Conservation (phyloP, 2,888 invertebrate species). For the Nipponacmea schrenckii region DNA sequence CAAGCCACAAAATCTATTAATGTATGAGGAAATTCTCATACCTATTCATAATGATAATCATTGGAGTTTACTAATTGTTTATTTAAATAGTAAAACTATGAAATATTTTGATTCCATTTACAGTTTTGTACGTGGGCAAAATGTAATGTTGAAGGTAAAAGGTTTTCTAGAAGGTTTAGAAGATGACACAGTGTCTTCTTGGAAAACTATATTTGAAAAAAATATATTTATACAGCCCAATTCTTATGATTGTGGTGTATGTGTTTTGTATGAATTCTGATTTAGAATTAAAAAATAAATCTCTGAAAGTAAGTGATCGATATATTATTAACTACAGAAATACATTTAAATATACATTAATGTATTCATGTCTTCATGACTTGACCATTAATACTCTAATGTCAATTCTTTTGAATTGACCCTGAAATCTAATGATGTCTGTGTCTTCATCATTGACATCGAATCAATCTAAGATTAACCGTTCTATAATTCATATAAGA, state of each 20-base stretch:
- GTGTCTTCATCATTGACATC: too few species aligned
- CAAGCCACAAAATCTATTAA: background rate
- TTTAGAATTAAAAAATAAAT: background rate
- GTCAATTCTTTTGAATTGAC: too few species aligned
- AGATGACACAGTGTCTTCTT: background rate
- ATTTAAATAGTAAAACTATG: background rate
- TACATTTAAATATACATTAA: background rate
- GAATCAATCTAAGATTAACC: too few species aligned
- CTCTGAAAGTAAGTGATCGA: background rate
- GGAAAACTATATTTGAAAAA: background rate
- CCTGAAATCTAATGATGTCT: too few species aligned
- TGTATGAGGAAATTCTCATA: too few species aligned
- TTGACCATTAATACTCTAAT: too few species aligned
- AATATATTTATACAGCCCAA: background rate
- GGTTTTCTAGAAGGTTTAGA: background rate
- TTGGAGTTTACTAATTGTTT: background rate
- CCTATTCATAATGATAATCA: background rate
- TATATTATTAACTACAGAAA: background rate
- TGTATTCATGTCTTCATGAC: too few species aligned
- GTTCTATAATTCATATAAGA: too few species aligned
- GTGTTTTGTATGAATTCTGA: background rate
- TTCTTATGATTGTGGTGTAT: background rate
- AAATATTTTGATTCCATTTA: background rate
- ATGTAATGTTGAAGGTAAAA: background rate
- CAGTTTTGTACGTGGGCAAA: background rate